phyloP scores from a whole-genome alignment of 2,113 vertebrate species.

The Nannospalax galili region DNA sequence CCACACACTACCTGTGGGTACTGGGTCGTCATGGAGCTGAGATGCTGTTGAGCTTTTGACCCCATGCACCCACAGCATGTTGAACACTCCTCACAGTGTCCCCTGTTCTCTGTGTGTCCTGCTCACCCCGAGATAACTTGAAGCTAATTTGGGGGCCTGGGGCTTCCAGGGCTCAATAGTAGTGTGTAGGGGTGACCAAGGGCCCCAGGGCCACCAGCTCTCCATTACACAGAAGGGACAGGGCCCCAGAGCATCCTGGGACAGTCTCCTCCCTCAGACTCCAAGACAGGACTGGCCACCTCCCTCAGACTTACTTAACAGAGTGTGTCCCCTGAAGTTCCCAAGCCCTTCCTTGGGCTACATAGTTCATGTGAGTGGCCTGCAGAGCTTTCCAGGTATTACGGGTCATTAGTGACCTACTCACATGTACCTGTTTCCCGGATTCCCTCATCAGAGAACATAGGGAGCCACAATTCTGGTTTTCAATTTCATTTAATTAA shows the following conservation, averaged over 20 bases:
- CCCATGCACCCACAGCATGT: not conserved
- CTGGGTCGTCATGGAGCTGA: not conserved
- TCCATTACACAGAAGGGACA: not conserved
- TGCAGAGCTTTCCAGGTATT: not conserved
- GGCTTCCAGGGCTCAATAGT: not conserved
- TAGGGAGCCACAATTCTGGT: no score
- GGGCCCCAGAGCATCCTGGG: not conserved
- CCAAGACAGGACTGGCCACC: not conserved
- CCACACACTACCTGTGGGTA: not conserved
- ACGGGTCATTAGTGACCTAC: not conserved
- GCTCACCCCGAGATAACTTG: no score
- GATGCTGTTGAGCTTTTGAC: no score
- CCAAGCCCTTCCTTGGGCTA: not conserved
- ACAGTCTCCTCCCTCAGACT: not conserved
- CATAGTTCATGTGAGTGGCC: no score
- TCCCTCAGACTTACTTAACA: not conserved
- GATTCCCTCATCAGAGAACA: not conserved
- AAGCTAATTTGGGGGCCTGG: no score
- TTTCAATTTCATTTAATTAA: not conserved
- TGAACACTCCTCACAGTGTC: no score
- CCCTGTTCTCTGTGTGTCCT: no score
- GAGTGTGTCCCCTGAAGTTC: not conserved
- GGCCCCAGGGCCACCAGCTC: no score
- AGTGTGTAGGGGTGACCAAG: not conserved
- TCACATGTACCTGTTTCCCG: no score